phyloP scores from a whole-genome alignment of 2,113 vertebrate genomes.

The Burhinus bistriatus region DNA sequence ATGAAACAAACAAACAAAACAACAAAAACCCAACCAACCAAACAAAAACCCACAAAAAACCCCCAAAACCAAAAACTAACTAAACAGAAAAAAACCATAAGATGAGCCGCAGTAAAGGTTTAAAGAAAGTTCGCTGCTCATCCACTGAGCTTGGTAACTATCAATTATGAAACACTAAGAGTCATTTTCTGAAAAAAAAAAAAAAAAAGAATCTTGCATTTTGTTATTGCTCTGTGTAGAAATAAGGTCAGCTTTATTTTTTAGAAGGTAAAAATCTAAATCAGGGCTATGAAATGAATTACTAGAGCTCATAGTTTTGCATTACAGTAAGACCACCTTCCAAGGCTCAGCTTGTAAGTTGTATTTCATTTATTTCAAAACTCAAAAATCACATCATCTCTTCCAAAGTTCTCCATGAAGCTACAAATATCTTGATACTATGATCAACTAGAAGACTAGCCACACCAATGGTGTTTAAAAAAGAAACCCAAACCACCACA shows the following conservation, averaged over 20 bases:
- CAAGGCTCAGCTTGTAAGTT: background rate
- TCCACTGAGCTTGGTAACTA: background rate
- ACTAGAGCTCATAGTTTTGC: background rate
- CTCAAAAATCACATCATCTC: background rate
- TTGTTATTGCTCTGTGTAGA: background rate
- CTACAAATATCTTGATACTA: background rate
- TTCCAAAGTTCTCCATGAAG: background rate
- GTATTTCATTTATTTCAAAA: background rate
- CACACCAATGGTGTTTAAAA: background rate
- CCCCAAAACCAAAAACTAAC: no score
- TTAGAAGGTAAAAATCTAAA: background rate
- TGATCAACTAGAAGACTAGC: background rate
- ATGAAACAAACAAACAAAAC: background rate
- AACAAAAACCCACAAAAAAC: no score
- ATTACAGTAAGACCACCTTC: background rate
- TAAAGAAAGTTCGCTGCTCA: background rate
- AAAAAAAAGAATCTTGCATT: background rate
- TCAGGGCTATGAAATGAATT: background rate
- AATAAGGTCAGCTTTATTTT: background rate
- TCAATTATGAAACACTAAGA: background rate
- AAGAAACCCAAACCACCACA: background rate
- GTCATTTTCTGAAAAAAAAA: background rate
- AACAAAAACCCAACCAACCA: background rate
- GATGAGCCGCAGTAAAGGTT: background rate
- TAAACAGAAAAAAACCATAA: background rate